These are phyloP conservation scores for Phycodurus eques DNA, from an alignment of 2,113 vertebrate species.

Conservation along the genomic window DNA sequence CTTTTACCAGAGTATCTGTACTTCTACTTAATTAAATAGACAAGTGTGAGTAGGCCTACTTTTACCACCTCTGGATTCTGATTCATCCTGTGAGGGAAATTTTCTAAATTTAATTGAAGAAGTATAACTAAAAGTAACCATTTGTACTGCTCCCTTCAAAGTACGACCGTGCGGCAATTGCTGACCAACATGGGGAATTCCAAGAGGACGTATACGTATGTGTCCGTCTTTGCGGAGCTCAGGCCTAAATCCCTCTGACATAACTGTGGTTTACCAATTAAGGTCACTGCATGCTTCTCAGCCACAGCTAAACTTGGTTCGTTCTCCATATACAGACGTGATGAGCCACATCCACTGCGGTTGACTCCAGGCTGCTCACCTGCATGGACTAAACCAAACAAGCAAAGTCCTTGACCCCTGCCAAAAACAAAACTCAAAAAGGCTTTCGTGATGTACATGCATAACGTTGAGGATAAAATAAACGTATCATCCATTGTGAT, in stretches of 20 bases:
- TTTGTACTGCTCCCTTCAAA: neutral
- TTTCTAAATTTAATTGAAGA: neutral
- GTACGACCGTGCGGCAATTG: neutral
- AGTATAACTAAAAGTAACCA: neutral
- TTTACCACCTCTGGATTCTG: no score
- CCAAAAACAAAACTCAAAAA: no score
- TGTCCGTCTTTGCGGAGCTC: neutral
- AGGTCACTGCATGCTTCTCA: conserved; percentile 36
- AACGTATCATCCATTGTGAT: no score
- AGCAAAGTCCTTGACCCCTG: neutral
- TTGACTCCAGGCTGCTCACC: conserved; percentile 22
- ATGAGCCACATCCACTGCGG: conserved; percentile 7
- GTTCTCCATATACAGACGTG: conserved; percentile 65
- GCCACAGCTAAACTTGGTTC: conserved; percentile 33
- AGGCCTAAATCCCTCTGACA: conserved; percentile 3
- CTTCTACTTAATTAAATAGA: no score
- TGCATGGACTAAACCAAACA: conserved; percentile 12
- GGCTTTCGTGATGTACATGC: no score
- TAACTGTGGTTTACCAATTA: conserved; percentile 60
- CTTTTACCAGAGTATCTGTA: no score
- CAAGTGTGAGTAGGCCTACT: no score
- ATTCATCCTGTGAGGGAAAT: no score
- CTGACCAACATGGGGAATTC: neutral
- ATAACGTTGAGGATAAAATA: no score
- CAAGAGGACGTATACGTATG: neutral